phyloP scores from a whole-genome alignment of 2,888 invertebrate genomes.

The Drosophila borborema region DNA sequence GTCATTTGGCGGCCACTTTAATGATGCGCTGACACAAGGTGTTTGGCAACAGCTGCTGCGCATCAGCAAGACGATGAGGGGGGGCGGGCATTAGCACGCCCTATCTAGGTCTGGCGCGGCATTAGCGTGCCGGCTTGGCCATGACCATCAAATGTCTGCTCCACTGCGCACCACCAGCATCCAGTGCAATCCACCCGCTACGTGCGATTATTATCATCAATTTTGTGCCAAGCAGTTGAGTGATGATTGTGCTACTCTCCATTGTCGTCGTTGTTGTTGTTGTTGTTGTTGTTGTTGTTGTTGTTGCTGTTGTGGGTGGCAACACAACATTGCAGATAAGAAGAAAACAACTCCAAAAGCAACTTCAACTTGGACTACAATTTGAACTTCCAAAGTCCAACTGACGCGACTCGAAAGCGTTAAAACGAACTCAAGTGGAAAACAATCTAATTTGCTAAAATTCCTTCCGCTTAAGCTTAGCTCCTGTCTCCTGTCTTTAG shows the following conservation, averaged over 20 bases:
- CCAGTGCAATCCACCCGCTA: slow-evolving; percentile 34
- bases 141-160: slow-evolving; percentile 36
- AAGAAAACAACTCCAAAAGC: slow-evolving; percentile 24
- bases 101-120: slow-evolving; percentile 44
- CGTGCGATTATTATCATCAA: slow-evolving; percentile 83
- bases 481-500: slow-evolving; percentile 9
- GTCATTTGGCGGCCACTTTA: slow-evolving; percentile 78
- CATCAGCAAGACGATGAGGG: slow-evolving; percentile 36
- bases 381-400: slow-evolving; percentile 34
- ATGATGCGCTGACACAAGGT: slow-evolving; percentile 61
- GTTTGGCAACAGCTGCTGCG: slow-evolving; percentile 66
- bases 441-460: slow-evolving; percentile 85
- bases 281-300: slow-evolving; percentile 15
- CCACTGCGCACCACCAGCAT: slow-evolving; percentile 10
- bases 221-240: slow-evolving; percentile 76
- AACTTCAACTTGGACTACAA: slow-evolving; percentile 16
- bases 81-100: not conserved
- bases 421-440: slow-evolving; percentile 84
- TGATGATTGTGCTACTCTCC: slow-evolving; percentile 65
- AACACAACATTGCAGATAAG: slow-evolving; percentile 29
- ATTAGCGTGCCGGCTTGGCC: slow-evolving; percentile 33
- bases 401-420: slow-evolving; percentile 64
- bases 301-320: slow-evolving; percentile 32
- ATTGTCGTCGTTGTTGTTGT: slow-evolving; percentile 14
- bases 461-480: slow-evolving; percentile 67